Base-by-base conservation (phyloP, 2,888 invertebrate species). In the Malacosoma neustria region DNA sequence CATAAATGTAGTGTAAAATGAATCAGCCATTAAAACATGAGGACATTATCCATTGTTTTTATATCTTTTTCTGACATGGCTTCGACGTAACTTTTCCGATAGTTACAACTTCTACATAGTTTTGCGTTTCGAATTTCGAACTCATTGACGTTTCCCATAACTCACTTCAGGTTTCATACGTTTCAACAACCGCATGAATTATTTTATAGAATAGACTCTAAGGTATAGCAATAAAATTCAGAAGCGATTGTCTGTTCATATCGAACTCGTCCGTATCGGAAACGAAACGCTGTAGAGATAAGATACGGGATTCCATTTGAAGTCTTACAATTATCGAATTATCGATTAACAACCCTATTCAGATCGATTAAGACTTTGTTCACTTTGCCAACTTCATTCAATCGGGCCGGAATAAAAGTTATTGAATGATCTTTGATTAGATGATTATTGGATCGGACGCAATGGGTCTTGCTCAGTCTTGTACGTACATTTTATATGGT, bases 381-480 rank as follows among this genome's bases (percentile, higher is more conserved):
- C 67, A 41, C 50, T 46, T 56, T 56, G 62, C 29, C 37, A 43
- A 36, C 33, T 34, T 36, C 15, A 32, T 46, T 51, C 54, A 59
- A 71, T 72, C 59, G 63, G 65, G 55, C 66, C 53, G 60, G 64
- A 75, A 76, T 80, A 73, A 82, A 77, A 77, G 69, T 76, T 77
- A 77, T 81, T 77, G 77, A 79, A 79, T 75, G 79, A 75, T 81
- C 73, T 70, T 62, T 72, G 81, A 82, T 81, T 75, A 85, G 84
- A 87, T 87, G 80, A 87, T 87, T 85, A 84, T 87, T 82, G 64
- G 57, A 60, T 59, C 65, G 65, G 67, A 72, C 74, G 74, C 70
- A 70, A 71, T 72, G 61, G 61, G 57, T 61, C 67, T 67, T 59
- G 62, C 61, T 61, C 51, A 38, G 56, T 65, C 68, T 69, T 69